These are phyloP conservation scores for Chrysolina haemoptera DNA, from an alignment of 2,888 invertebrate genomes.

Conservation along the genomic window DNA sequence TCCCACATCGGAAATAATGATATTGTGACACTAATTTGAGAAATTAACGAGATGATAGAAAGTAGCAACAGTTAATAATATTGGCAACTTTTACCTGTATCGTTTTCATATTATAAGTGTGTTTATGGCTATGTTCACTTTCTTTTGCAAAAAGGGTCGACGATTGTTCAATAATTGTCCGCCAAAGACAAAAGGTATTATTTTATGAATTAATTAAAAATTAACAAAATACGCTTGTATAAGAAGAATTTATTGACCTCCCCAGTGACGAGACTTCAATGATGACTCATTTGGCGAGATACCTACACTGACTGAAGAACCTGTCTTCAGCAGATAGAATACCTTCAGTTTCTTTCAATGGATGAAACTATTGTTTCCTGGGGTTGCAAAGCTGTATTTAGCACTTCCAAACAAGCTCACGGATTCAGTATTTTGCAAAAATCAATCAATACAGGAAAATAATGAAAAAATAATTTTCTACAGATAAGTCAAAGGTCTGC, in stretches of 20 bases:
- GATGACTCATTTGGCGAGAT: constrained; percentile 61
- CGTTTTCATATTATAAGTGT: background rate
- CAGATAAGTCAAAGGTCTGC: constrained; percentile 62
- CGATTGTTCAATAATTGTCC: background rate
- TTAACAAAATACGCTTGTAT: constrained; percentile 42
- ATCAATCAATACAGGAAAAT: constrained; percentile 33
- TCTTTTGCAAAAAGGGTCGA: constrained; percentile 19
- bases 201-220: constrained; percentile 31
- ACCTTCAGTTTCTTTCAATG: constrained; percentile 48
- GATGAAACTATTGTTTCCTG: constrained; percentile 41
- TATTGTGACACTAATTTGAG: constrained; percentile 31
- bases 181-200: constrained; percentile 18
- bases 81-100: constrained; percentile 26
- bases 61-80: constrained; percentile 26
- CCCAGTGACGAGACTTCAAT: constrained; percentile 51
- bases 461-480: constrained; percentile 42
- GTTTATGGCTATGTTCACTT: background rate
- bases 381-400: constrained; percentile 25
- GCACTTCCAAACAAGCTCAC: constrained; percentile 21
- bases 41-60: constrained; percentile 38
- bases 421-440: constrained; percentile 33
- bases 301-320: constrained; percentile 56
- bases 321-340: constrained; percentile 46
- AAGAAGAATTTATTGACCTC: constrained; percentile 65
- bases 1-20: constrained; percentile 13